Evolutionary conservation across 1,140 invertebrate species (phyloP).

Genomic region (Dreissena rostriformis): DNA sequence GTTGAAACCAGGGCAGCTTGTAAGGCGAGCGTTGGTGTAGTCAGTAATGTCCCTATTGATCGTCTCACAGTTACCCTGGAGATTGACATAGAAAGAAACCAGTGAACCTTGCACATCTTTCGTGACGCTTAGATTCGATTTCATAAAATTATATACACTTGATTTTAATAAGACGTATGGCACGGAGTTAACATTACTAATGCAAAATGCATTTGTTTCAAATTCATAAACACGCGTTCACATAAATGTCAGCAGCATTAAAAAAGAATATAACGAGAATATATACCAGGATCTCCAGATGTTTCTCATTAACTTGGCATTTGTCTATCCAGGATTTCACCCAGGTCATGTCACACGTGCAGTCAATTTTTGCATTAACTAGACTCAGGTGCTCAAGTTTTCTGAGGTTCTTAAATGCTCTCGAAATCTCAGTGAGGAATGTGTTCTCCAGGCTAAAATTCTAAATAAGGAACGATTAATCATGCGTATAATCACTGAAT

Average conservation of each 20-base stretch:
- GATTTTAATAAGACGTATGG: background rate
- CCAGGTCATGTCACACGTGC: conserved; percentile 54
- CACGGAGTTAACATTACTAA: background rate
- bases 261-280: background rate
- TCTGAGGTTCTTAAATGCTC: conserved; percentile 34
- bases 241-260: background rate
- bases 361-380: conserved; percentile 26
- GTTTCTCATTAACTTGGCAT: background rate
- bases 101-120: background rate
- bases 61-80: conserved; percentile 38
- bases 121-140: background rate
- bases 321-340: conserved; percentile 24
- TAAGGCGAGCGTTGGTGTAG: background rate
- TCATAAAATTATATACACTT: background rate
- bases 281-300: conserved; percentile 12
- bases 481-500: no score
- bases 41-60: conserved; percentile 22
- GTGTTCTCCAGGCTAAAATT: conserved; percentile 32
- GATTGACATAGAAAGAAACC: conserved; percentile 16
- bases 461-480: background rate
- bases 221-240: background rate
- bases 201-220: background rate
- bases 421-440: conserved; percentile 31
- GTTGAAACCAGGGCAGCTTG: conserved; percentile 11
- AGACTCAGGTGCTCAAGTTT: conserved; percentile 11